A percentile compares a stretch with the other conserved stretches of the same genome.
Conservation (phyloP, 2,113 vertebrate species). For the Pseudopodoces humilis region DNA sequence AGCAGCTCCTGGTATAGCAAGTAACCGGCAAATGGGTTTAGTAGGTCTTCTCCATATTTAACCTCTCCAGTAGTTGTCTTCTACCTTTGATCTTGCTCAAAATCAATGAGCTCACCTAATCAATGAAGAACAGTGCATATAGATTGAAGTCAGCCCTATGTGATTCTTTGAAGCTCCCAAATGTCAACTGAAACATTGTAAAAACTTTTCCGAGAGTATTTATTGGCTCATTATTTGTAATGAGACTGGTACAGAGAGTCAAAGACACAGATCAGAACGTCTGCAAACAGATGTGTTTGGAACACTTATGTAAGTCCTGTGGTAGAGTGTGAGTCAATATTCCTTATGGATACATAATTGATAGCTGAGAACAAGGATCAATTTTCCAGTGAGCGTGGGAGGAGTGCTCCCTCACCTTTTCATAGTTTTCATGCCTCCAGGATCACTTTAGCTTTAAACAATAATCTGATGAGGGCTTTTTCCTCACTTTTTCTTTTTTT, state of each 20-base stretch:
- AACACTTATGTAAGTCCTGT: not conserved
- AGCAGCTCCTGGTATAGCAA: not conserved
- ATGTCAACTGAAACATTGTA: conserved; percentile 47
- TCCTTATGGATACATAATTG: conserved; percentile 25
- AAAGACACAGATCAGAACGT: conserved; percentile 22
- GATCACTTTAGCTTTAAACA: not conserved
- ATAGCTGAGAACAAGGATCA: not conserved
- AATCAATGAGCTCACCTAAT: conserved; percentile 23
- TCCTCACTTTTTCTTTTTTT: not conserved
- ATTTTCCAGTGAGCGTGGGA: not conserved
- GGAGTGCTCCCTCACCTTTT: not conserved
- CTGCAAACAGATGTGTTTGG: not conserved
- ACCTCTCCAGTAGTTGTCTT: not conserved
- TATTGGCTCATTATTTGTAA: conserved; percentile 48
- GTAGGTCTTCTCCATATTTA: conserved; percentile 18
- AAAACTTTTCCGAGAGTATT: conserved; percentile 61
- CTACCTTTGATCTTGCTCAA: conserved; percentile 54
- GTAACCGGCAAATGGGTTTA: not conserved
- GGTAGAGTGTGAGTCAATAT: not conserved
- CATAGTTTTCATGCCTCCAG: not conserved
- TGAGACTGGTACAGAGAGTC: not conserved
- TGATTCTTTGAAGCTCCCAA: conserved; percentile 56
- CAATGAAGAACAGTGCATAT: conserved; percentile 55
- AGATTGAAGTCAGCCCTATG: conserved; percentile 30
- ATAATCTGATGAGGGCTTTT: not conserved